These are phyloP conservation scores for Epinotia bilunana DNA, from an alignment of 2,888 invertebrate genomes.

Conservation along the genomic window DNA sequence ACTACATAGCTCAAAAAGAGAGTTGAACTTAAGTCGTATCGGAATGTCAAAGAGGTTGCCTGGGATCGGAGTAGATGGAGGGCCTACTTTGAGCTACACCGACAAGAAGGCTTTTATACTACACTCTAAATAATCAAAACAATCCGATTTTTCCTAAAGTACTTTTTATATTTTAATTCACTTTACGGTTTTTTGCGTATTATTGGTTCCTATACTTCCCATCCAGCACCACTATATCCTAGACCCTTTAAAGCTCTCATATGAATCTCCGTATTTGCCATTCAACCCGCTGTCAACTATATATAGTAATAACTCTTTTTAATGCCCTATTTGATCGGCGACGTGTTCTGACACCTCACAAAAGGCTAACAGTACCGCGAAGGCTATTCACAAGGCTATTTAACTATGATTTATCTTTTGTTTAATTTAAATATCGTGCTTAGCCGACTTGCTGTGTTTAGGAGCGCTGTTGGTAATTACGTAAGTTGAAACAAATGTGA, in stretches of 20 bases:
- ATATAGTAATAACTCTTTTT: conserved; percentile 80
- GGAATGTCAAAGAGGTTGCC: too few relatives aligned
- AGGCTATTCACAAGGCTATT: conserved; percentile 79
- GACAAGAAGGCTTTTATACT: too few relatives aligned
- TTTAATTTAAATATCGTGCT: conserved; percentile 78
- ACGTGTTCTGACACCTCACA: conserved; percentile 69
- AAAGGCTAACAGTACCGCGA: conserved; percentile 70
- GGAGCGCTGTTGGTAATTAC: conserved; percentile 38
- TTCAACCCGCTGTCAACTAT: conserved; percentile 75
- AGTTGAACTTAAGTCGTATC: too few relatives aligned
- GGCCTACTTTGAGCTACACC: too few relatives aligned
- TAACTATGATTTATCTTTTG: conserved; percentile 76
- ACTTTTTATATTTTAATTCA: too few relatives aligned
- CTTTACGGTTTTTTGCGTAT: neutral
- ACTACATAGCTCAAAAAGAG: too few relatives aligned
- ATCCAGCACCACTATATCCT: conserved; percentile 31
- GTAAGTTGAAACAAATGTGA: conserved; percentile 39
- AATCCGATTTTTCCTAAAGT: too few relatives aligned
- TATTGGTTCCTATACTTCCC: conserved; percentile 8
- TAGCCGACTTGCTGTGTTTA: conserved; percentile 51
- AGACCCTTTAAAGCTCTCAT: conserved; percentile 53
- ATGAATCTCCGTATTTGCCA: conserved; percentile 67
- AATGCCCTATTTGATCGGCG: conserved; percentile 80
- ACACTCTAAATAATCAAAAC: too few relatives aligned
- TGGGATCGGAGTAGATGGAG: too few relatives aligned